phyloP scores from a whole-genome alignment of 2,113 vertebrate species.

The Coptodon rendalli region DNA sequence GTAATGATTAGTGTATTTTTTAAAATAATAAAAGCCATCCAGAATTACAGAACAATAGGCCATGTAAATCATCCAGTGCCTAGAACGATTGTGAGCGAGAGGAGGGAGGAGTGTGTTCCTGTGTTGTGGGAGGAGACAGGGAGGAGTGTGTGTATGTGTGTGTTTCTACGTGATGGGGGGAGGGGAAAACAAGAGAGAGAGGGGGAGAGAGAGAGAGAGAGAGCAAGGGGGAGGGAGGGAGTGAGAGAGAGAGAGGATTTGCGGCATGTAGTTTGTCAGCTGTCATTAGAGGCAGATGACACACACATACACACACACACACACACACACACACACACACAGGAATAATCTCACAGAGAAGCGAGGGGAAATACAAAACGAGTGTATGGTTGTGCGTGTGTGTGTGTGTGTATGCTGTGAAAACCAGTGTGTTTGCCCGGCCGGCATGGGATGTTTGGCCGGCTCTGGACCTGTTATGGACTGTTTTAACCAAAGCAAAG shows the following conservation, averaged over 20 bases:
- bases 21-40: background rate
- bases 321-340: background rate
- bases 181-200: background rate
- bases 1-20: background rate
- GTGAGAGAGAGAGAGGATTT: constrained; percentile 52
- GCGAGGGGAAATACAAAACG: constrained; percentile 3
- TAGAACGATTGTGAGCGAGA: background rate
- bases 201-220: background rate
- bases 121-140: constrained; percentile 36
- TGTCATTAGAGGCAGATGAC: constrained; percentile 63
- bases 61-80: constrained; percentile 22
- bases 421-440: background rate
- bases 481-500: constrained; percentile 14
- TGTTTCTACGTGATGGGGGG: constrained; percentile 9
- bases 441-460: constrained; percentile 24
- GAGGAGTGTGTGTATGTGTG: background rate
- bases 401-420: background rate
- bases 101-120: constrained; percentile 20
- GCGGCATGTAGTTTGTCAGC: constrained; percentile 65
- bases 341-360: constrained; percentile 22
- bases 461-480: constrained; percentile 45
- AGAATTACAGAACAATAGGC: constrained; percentile 4
- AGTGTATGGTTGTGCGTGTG: background rate
- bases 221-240: background rate
- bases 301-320: constrained; percentile 11